These are phyloP conservation scores for Drosophila pseudotakahashii DNA, from an alignment of 2,888 invertebrate genomes.

Conservation along the genomic window DNA sequence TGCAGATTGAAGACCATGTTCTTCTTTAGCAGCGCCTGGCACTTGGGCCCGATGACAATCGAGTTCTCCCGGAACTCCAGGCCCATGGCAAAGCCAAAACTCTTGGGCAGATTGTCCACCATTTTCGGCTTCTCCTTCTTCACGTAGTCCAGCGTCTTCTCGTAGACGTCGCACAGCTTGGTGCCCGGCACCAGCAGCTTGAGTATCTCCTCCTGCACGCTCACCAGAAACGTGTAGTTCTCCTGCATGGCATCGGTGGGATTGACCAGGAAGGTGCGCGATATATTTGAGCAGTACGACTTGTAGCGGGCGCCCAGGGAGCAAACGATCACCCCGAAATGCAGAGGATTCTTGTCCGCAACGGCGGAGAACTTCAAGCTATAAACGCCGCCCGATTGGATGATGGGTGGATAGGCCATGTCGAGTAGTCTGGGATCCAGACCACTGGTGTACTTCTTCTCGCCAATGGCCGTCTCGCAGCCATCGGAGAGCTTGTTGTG, in stretches of 20 bases:
- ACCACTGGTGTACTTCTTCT: conserved; percentile 97
- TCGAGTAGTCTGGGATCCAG: conserved; percentile 96
- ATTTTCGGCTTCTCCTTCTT: conserved; percentile 94
- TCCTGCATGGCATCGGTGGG: conserved; percentile 92
- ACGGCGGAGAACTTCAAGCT: conserved; percentile 97
- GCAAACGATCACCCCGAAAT: conserved; percentile 98
- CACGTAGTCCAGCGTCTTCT: conserved; percentile 91
- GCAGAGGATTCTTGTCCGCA: conserved; percentile 96
- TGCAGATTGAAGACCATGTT: conserved; percentile 99
- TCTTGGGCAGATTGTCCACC: conserved; percentile 95
- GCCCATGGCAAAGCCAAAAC: conserved; percentile 98
- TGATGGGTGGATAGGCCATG: conserved; percentile 99
- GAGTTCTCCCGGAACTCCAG: conserved; percentile 99
- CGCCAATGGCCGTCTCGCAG: conserved; percentile 95
- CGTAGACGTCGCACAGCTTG: conserved; percentile 94
- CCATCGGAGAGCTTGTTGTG: conserved; percentile 97
- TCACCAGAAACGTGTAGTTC: conserved; percentile 96
- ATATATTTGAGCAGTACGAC: conserved; percentile 98
- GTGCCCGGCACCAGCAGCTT: conserved; percentile 92
- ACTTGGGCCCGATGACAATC: conserved; percentile 95
- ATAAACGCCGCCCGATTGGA: conserved; percentile 99
- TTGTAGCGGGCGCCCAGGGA: conserved; percentile 97
- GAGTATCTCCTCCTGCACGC: conserved; percentile 95
- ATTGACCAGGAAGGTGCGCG: conserved; percentile 97
- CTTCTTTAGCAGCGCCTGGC: conserved; percentile 90